Evolutionary conservation across 35 echinoderm and acorn worm species (phyloP).

Genomic region (Strongylocentrotus purpuratus): DNA sequence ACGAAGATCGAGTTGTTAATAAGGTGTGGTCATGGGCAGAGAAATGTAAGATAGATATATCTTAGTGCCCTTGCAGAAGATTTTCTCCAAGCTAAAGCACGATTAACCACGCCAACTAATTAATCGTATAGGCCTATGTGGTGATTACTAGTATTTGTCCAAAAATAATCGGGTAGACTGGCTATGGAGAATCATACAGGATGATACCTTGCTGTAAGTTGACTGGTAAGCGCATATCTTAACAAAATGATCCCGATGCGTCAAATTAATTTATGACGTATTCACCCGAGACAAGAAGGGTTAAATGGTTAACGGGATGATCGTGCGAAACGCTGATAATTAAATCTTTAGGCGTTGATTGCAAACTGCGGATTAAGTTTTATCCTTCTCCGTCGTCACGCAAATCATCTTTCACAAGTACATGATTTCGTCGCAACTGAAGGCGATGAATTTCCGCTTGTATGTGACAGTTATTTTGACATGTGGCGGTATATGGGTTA

Average conservation of each 20-base stretch:
- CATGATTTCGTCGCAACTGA: background rate
- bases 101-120: background rate
- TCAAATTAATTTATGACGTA: background rate
- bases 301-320: background rate
- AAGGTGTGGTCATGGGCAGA: constrained; percentile 15
- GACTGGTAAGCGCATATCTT: no score
- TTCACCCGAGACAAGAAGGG: background rate
- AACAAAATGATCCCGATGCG: background rate
- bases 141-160: background rate
- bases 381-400: background rate
- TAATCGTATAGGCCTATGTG: no score
- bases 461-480: no score
- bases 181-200: background rate
- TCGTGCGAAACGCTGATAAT: constrained; percentile 1
- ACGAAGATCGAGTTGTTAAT: background rate
- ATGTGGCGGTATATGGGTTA: no score
- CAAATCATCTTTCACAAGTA: background rate
- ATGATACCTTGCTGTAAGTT: background rate
- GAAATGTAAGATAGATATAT: background rate
- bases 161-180: background rate
- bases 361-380: background rate
- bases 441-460: background rate
- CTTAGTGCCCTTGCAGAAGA: background rate
- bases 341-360: background rate
- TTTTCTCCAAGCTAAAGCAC: background rate